Conservation (phyloP, 2,113 vertebrate species). For the Limanda limanda region DNA sequence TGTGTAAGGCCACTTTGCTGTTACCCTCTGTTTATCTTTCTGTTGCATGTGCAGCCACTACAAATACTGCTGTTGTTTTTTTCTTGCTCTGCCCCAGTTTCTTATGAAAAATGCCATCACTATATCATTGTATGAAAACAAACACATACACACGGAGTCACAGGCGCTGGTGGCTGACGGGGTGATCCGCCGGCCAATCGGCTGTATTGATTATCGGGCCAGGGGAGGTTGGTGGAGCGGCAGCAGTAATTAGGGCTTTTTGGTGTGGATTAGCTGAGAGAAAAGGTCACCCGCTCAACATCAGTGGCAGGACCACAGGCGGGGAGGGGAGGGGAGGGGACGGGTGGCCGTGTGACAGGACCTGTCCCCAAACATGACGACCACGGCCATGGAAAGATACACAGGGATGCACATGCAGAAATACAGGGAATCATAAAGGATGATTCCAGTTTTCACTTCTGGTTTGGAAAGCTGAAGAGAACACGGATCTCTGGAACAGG, state of each 20-base stretch:
- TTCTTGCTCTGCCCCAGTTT: slow-evolving; percentile 5
- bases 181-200: slow-evolving; percentile 92
- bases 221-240: slow-evolving; percentile 88
- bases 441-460: not conserved
- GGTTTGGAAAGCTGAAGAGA: no score
- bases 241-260: slow-evolving; percentile 99
- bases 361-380: slow-evolving; percentile 58
- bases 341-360: slow-evolving; percentile 25
- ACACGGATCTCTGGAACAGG: not conserved
- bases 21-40: slow-evolving; percentile 16
- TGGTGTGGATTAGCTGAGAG: slow-evolving; percentile 98
- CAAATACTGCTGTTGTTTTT: not conserved
- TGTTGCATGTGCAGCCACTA: slow-evolving; percentile 3
- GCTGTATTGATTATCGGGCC: slow-evolving; percentile 94
- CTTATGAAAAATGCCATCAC: slow-evolving; percentile 17
- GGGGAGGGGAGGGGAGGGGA: slow-evolving; percentile 47
- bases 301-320: slow-evolving; percentile 87
- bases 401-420: not conserved
- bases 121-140: not conserved
- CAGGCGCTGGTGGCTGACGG: slow-evolving; percentile 86
- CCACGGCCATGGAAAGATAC: slow-evolving; percentile 12
- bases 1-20: slow-evolving; percentile 38
- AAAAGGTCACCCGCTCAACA: slow-evolving; percentile 98
- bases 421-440: not conserved
- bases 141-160: slow-evolving; percentile 34